Conservation (phyloP, 2,888 invertebrate species). For the Diogma glabrata region DNA sequence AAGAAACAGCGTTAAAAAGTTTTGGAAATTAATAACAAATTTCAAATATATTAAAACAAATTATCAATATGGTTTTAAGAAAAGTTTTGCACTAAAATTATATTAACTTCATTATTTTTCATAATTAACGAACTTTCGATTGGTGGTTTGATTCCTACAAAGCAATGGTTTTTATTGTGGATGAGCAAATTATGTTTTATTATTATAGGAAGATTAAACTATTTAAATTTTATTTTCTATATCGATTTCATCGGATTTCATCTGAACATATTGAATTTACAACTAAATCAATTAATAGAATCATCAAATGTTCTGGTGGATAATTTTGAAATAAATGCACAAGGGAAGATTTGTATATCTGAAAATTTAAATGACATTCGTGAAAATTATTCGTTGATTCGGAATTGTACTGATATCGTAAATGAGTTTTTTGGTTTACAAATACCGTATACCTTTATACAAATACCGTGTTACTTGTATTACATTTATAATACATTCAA, state of each 20-base stretch:
- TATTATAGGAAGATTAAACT: neutral
- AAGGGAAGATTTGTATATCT: too few relatives aligned
- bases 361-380: too few relatives aligned
- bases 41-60: neutral
- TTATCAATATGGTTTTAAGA: too few relatives aligned
- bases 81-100: neutral
- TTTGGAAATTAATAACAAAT: too few relatives aligned
- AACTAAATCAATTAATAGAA: neutral
- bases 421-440: too few relatives aligned
- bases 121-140: neutral
- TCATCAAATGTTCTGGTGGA: too few relatives aligned
- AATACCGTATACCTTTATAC: too few relatives aligned
- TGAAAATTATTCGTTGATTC: too few relatives aligned
- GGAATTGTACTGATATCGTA: too few relatives aligned
- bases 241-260: neutral
- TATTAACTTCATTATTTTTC: neutral
- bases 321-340: too few relatives aligned
- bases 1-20: neutral
- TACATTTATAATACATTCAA: too few relatives aligned
- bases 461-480: too few relatives aligned
- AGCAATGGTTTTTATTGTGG: slow-evolving; percentile 3
- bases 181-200: neutral
- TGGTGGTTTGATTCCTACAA: neutral
- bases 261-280: neutral
- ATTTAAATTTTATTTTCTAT: slow-evolving; percentile 5